Conservation (phyloP, 2,113 vertebrate species). For the Entelurus aequoreus region DNA sequence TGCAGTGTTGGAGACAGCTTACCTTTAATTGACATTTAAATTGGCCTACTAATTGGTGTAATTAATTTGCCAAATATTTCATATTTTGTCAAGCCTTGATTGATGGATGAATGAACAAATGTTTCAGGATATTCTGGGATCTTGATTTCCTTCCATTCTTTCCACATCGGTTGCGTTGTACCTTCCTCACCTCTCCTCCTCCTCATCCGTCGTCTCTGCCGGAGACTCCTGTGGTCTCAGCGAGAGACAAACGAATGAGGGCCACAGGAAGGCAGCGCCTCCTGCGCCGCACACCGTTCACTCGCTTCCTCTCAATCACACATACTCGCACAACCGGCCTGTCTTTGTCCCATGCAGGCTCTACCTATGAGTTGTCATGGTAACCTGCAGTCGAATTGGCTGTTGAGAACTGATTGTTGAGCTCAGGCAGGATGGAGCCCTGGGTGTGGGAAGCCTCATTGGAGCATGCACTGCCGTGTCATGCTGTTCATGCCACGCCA, state of each 20-base stretch:
- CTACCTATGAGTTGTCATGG: conserved; percentile 87
- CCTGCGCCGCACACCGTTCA: conserved; percentile 60
- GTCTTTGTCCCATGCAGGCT: conserved; percentile 83
- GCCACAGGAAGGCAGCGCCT: conserved; percentile 63
- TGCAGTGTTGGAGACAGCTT: not conserved
- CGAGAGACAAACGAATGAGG: conserved; percentile 65
- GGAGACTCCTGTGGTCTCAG: conserved; percentile 63
- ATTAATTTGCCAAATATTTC: not conserved
- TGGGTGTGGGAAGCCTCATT: conserved; percentile 44
- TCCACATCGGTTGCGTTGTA: not conserved
- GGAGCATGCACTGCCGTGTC: conserved; percentile 30
- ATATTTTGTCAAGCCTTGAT: not conserved
- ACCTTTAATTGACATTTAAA: too few relatives aligned
- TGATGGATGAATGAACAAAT: not conserved
- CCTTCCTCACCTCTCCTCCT: not conserved
- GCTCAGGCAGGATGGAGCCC: conserved; percentile 64
- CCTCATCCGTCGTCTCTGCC: not conserved
- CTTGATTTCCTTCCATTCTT: not conserved
- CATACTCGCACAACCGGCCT: conserved; percentile 68
- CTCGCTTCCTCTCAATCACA: conserved; percentile 39
- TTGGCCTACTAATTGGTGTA: too few relatives aligned
- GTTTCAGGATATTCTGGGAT: not conserved
- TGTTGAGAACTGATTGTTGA: conserved; percentile 81
- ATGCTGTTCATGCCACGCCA: conserved; percentile 23
- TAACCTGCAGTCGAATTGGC: conserved; percentile 78